phyloP scores from a whole-genome alignment of 2,888 invertebrate genomes.

The Tridacna crocea region DNA sequence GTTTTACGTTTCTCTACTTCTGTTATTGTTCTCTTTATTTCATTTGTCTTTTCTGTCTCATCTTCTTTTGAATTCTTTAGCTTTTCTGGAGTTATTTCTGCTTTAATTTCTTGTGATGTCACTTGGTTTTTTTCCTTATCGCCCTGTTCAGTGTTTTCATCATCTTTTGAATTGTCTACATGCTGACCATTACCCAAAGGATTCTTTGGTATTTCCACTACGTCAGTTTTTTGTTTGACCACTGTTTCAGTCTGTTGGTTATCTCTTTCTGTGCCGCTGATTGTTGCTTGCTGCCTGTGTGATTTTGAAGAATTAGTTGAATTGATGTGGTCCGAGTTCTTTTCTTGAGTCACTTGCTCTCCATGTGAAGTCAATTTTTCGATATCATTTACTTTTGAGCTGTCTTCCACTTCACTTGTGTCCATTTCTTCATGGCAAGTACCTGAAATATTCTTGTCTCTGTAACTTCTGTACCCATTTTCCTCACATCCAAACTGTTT shows the following conservation, averaged over 20 bases:
- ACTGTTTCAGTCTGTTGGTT: conserved; percentile 4
- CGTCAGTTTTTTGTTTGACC: not conserved
- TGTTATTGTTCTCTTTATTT: not conserved
- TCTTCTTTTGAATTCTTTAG: conserved; percentile 6
- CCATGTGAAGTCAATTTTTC: conserved; percentile 9
- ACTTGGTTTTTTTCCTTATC: not conserved
- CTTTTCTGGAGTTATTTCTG: conserved; percentile 42
- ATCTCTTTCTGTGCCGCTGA: conserved; percentile 15
- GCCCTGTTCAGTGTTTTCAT: conserved; percentile 15
- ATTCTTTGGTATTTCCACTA: not conserved
- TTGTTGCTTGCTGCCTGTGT: not conserved
- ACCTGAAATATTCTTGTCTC: conserved; percentile 38
- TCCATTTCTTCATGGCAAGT: conserved; percentile 19
- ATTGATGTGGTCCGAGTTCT: not conserved
- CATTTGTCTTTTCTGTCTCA: not conserved
- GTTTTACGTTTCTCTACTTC: conserved; percentile 23
- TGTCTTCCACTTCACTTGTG: conserved; percentile 25
- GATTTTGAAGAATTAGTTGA: conserved; percentile 6
- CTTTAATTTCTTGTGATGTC: conserved; percentile 5
- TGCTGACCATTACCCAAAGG: conserved; percentile 18
- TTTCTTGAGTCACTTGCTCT: not conserved
- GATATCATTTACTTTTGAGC: not conserved
- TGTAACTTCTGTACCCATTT: conserved; percentile 42
- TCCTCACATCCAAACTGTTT: conserved; percentile 45
- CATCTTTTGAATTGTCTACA: conserved; percentile 21